These are phyloP conservation scores for Tetraodon nigroviridis DNA, from an alignment of 2,113 vertebrate genomes.

Conservation along the genomic window DNA sequence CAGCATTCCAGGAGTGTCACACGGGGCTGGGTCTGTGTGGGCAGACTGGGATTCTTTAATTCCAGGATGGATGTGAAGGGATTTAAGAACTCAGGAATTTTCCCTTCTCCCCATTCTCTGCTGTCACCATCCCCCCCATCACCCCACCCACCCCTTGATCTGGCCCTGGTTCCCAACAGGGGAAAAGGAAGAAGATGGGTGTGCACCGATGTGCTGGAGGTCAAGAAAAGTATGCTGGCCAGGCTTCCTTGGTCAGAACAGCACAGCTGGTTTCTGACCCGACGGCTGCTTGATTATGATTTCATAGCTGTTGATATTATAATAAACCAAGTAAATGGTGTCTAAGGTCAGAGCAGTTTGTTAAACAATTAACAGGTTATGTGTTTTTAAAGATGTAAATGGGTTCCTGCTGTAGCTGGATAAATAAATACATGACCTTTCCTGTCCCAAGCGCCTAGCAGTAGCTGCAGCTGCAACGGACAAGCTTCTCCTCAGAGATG, in stretches of 20 bases:
- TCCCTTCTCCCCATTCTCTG: conserved; percentile 45
- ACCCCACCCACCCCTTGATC: conserved; percentile 64
- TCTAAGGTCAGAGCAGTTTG: conserved; percentile 24
- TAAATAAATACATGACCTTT: conserved; percentile 33
- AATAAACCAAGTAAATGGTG: conserved; percentile 16
- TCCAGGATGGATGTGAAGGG: conserved; percentile 61
- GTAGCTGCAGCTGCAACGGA: conserved; percentile 51
- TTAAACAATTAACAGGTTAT: conserved; percentile 26
- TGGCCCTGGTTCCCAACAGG: conserved; percentile 41
- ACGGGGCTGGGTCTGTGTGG: conserved; percentile 60
- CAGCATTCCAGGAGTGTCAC: conserved; percentile 65
- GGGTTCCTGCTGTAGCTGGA: conserved; percentile 2
- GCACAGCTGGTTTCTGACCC: conserved; percentile 46
- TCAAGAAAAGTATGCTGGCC: conserved; percentile 55
- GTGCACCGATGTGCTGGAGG: conserved; percentile 44
- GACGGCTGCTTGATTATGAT: conserved; percentile 13
- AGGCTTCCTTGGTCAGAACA: conserved; percentile 27
- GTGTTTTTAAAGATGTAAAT: conserved; percentile 30
- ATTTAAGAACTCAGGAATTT: conserved; percentile 64
- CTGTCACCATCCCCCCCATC: conserved; percentile 60
- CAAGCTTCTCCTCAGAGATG: conserved; percentile 33
- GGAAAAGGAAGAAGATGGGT: conserved; percentile 45
- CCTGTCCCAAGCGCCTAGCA: conserved; percentile 14
- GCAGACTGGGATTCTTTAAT: conserved; percentile 57
- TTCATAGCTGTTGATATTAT: conserved; percentile 45